phyloP scores from a whole-genome alignment of 2,113 vertebrate genomes.

The Cyrtonyx montezumae region DNA sequence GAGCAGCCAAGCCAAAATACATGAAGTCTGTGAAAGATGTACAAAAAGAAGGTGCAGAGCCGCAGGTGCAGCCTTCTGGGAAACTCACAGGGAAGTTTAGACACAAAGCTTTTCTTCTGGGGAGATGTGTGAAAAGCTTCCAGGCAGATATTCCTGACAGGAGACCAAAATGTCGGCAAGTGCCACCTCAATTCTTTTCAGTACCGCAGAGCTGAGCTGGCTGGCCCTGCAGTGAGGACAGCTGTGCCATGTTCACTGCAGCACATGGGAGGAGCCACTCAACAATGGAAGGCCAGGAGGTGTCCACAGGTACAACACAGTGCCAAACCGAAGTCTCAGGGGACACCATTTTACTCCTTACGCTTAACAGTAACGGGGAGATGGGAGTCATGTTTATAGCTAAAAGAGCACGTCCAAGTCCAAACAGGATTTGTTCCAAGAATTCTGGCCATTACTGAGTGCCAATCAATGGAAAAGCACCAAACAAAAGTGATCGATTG shows the following conservation, averaged over 20 bases:
- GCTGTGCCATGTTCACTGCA: accelerated
- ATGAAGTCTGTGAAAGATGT: conserved; percentile 17
- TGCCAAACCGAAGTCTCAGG: no score
- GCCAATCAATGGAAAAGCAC: background rate
- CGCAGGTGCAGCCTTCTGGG: conserved; percentile 38
- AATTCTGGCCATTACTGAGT: background rate
- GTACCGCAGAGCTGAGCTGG: background rate
- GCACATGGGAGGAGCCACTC: accelerated
- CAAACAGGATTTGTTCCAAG: background rate
- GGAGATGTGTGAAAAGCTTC: background rate
- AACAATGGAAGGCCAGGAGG: no score
- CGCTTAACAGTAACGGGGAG: background rate
- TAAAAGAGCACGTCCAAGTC: background rate
- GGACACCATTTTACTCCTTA: background rate
- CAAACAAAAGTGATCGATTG: background rate
- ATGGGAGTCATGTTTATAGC: background rate
- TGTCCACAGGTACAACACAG: background rate
- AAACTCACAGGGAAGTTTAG: conserved; percentile 49
- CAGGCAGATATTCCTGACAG: background rate
- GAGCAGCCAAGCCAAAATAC: conserved; percentile 45
- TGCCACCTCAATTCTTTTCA: background rate
- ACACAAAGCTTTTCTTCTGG: background rate
- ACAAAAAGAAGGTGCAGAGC: conserved; percentile 23
- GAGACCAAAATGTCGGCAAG: background rate
- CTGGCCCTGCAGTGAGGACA: background rate